Evolutionary conservation across 2,888 invertebrate genomes (phyloP).

Genomic region (Seira sanloemensis): DNA sequence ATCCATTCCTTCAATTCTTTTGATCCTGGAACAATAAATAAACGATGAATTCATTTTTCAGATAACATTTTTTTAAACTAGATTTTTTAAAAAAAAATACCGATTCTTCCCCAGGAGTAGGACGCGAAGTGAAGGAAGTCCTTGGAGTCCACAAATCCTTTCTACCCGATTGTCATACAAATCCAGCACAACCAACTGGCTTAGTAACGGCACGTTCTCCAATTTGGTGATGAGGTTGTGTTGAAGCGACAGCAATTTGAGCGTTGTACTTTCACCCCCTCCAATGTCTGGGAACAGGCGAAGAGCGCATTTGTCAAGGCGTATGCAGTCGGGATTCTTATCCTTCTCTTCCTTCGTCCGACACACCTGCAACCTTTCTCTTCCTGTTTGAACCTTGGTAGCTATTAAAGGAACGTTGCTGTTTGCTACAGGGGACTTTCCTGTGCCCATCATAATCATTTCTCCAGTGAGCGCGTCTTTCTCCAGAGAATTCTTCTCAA

Average conservation of each 20-base stretch:
- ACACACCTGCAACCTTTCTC: constrained; percentile 79
- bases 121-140: constrained; percentile 87
- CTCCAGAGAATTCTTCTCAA: neutral
- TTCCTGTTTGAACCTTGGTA: neutral
- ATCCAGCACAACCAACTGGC: constrained; percentile 92
- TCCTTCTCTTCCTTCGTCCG: constrained; percentile 87
- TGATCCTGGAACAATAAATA: constrained; percentile 80
- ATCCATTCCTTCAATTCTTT: constrained; percentile 86
- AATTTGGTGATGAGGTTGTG: constrained; percentile 91
- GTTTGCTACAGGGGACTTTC: constrained; percentile 5
- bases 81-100: constrained; percentile 76
- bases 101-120: constrained; percentile 94
- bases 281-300: constrained; percentile 70
- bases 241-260: constrained; percentile 87
- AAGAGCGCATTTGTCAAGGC: constrained; percentile 83
- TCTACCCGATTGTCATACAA: constrained; percentile 96
- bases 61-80: neutral
- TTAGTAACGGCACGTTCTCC: constrained; percentile 79
- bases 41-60: neutral
- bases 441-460: constrained; percentile 44
- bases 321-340: constrained; percentile 90
- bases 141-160: constrained; percentile 86
- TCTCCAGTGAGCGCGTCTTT: constrained; percentile 16
- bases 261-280: constrained; percentile 52
- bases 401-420: neutral